Evolutionary conservation across 2,797 vertebrate genomes (phyloP).

Genomic region (Paratrypauchen microcephalus): DNA sequence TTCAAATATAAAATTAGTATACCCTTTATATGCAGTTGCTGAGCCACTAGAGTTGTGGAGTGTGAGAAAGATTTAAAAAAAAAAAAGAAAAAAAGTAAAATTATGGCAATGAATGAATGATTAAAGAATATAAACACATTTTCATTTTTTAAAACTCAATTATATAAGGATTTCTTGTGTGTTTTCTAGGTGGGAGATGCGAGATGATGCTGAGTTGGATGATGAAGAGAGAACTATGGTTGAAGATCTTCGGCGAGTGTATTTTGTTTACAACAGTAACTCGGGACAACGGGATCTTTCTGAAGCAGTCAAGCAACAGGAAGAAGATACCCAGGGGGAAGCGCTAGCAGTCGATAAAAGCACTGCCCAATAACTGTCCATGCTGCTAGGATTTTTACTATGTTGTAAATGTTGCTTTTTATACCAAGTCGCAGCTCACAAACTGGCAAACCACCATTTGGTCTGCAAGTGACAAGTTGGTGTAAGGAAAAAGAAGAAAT

Average conservation of each 20-base stretch:
- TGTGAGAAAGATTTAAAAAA: not conserved
- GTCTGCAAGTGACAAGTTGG: constrained; percentile 36
- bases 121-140: not conserved
- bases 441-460: constrained; percentile 37
- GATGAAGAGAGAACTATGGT: constrained; percentile 85
- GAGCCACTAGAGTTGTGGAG: too few species aligned
- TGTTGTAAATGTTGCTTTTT: constrained; percentile 55
- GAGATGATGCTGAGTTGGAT: constrained; percentile 81
- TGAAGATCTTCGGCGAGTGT: constrained; percentile 81
- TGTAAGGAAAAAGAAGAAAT: constrained; percentile 36
- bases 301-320: constrained; percentile 50
- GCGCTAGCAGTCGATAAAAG: constrained; percentile 54
- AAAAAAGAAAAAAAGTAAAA: not conserved
- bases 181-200: constrained; percentile 93
- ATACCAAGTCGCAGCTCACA: constrained; percentile 47
- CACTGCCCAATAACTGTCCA: constrained; percentile 54
- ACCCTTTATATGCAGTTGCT: not conserved
- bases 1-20: constrained; percentile 9
- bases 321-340: constrained; percentile 53
- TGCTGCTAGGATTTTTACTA: constrained; percentile 49
- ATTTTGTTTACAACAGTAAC: constrained; percentile 66
- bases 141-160: not conserved
- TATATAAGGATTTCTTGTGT: constrained; percentile 26
- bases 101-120: not conserved
- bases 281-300: constrained; percentile 47